Evolutionary conservation across 1,140 invertebrate species (phyloP).

Genomic region (Meloidogyne chitwoodi): DNA sequence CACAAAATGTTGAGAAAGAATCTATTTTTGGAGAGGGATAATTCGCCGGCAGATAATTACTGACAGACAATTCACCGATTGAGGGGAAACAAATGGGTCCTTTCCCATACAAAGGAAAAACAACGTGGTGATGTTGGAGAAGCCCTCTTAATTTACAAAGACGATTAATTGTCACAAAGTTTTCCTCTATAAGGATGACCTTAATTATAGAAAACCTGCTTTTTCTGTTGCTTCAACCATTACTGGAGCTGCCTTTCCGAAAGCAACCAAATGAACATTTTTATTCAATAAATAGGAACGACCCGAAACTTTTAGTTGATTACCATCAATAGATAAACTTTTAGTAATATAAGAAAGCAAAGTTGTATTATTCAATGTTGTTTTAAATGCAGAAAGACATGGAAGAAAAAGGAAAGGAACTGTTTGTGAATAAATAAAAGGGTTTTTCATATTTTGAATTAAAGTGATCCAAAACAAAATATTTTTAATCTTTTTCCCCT

Average conservation of each 20-base stretch:
- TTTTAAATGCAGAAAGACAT: not conserved
- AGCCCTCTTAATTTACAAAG: too few relatives aligned
- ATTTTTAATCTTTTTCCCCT: too few relatives aligned
- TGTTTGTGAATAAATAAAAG: not conserved
- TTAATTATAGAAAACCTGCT: not conserved
- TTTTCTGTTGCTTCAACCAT: constrained; percentile 52
- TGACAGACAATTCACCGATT: too few relatives aligned
- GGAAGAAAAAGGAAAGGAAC: not conserved
- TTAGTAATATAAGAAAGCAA: not conserved
- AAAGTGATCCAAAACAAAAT: too few relatives aligned
- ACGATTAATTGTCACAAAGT: too few relatives aligned
- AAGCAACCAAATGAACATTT: constrained; percentile 49
- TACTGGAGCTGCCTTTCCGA: constrained; percentile 49
- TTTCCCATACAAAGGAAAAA: too few relatives aligned
- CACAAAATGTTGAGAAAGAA: constrained; percentile 32
- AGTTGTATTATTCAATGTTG: not conserved
- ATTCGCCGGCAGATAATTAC: not conserved
- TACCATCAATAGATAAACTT: constrained; percentile 17
- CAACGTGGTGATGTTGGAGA: too few relatives aligned
- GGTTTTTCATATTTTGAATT: not conserved
- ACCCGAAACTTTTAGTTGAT: constrained; percentile 14
- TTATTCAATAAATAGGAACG: constrained; percentile 30
- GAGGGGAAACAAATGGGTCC: too few relatives aligned
- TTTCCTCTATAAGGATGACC: not conserved
- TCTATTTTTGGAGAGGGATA: not conserved